These are phyloP conservation scores for Myodes glareolus DNA, from an alignment of 2,113 vertebrate species.

Conservation along the genomic window DNA sequence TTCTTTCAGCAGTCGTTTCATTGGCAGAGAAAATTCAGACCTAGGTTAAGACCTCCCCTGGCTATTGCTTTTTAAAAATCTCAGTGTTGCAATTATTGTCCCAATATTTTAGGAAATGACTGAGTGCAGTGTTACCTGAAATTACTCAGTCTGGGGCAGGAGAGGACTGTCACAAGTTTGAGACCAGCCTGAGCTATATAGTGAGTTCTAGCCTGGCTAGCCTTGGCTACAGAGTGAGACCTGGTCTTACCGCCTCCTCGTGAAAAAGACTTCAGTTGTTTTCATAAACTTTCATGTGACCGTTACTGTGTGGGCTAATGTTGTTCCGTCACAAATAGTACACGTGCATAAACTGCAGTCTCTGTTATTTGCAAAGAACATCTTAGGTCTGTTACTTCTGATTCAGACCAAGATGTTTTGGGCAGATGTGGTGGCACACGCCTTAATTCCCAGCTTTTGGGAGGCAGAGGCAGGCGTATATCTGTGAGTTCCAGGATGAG, in stretches of 20 bases:
- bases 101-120: neutral
- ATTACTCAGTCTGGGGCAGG: neutral
- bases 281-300: neutral
- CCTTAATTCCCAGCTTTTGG: neutral
- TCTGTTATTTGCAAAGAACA: neutral
- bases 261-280: neutral
- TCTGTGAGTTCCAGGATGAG: neutral
- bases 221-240: neutral
- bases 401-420: neutral
- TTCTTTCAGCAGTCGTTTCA: neutral
- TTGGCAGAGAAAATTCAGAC: neutral
- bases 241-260: neutral
- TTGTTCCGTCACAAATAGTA: neutral
- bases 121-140: neutral
- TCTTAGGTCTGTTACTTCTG: neutral
- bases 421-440: neutral
- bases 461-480: neutral
- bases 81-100: neutral
- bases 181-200: neutral
- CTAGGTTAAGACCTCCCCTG: neutral
- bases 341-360: neutral
- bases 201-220: neutral
- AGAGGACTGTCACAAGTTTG: neutral
- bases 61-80: neutral
- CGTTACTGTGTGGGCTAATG: neutral